Conservation (phyloP, 2,797 vertebrate genomes). For the Molossus alvarezi region DNA sequence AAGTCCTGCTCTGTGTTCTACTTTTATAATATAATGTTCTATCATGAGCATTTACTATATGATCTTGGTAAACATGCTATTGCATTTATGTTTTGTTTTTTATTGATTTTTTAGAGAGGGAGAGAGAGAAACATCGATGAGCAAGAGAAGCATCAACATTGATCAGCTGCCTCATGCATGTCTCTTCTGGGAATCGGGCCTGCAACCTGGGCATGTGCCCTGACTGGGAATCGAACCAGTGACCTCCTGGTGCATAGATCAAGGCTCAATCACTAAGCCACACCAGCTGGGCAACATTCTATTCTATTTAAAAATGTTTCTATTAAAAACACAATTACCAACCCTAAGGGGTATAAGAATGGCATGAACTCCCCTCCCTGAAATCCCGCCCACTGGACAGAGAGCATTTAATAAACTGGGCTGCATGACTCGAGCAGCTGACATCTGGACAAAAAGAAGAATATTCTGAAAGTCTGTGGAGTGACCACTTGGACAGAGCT, state of each 20-base stretch:
- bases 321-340: conserved; percentile 9
- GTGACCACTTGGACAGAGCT: conserved; percentile 5
- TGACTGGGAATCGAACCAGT: too few species aligned
- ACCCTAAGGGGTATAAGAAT: not conserved
- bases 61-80: conserved; percentile 21
- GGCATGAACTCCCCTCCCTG: not conserved
- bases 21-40: conserved; percentile 35
- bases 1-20: not conserved
- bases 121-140: too few species aligned
- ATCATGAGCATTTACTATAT: conserved; percentile 32
- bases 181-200: too few species aligned
- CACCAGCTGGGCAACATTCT: not conserved
- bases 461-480: not conserved
- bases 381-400: not conserved
- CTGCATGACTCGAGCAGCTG: not conserved
- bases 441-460: not conserved
- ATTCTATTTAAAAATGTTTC: not conserved
- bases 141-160: too few species aligned
- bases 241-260: too few species aligned
- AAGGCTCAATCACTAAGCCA: too few species aligned
- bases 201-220: too few species aligned
- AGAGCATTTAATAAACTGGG: not conserved
- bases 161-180: too few species aligned
- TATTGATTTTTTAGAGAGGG: too few species aligned
- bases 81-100: not conserved